Percentiles rank a stretch among this genome's conserved stretches.
Conservation (phyloP, 2,113 vertebrate genomes). For the Elachura formosa region DNA sequence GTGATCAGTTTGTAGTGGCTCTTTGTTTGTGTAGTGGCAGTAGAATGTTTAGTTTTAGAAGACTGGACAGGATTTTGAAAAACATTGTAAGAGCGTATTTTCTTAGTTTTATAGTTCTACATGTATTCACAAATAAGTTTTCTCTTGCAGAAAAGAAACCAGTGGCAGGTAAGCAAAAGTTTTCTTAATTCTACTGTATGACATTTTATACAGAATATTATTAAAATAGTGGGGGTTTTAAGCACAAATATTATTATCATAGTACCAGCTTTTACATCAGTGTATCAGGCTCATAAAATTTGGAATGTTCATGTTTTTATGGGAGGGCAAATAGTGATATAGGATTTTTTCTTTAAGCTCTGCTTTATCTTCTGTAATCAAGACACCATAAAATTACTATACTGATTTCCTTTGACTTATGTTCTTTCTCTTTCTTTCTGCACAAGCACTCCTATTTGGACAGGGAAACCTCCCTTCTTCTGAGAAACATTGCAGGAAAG, state of each 20-base stretch:
- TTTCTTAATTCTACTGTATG: not conserved
- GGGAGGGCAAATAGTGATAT: not conserved
- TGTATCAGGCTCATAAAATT: not conserved
- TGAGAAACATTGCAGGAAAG: constrained; percentile 99
- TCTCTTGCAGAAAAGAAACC: constrained; percentile 41
- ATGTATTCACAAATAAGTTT: not conserved
- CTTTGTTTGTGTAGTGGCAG: not conserved
- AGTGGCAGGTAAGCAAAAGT: constrained; percentile 46
- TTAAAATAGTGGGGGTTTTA: not conserved
- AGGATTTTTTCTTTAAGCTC: not conserved
- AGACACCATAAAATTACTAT: constrained; percentile 69
- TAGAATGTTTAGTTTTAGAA: not conserved
- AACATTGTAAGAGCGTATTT: not conserved
- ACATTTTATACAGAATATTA: not conserved
- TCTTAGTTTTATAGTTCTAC: not conserved
- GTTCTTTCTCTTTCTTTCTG: constrained; percentile 77
- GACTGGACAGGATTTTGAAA: not conserved
- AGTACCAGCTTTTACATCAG: not conserved
- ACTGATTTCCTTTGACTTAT: constrained; percentile 83
- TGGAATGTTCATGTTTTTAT: not conserved
- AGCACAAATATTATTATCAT: not conserved
- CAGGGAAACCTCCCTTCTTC: constrained; percentile 99
- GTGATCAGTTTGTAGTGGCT: not conserved
- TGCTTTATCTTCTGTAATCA: constrained; percentile 52
- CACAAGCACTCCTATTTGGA: constrained; percentile 99